Evolutionary conservation across 2,113 vertebrate genomes (phyloP), one percentile per base, ranked within the genome.

Genomic region (Percopsis transmontana): DNA sequence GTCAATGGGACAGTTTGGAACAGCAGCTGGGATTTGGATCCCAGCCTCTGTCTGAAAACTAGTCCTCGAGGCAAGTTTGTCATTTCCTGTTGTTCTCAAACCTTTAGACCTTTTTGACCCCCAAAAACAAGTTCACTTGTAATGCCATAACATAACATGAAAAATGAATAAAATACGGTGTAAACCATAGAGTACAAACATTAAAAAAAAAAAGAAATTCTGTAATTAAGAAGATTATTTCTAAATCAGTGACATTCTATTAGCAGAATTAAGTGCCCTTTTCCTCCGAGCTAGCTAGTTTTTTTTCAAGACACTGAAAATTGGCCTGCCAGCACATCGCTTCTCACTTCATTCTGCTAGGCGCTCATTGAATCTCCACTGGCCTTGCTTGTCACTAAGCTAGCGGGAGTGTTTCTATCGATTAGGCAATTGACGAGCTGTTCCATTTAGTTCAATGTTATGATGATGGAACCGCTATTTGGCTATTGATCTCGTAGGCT

Each of bases 401-500:
- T 58, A 19, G 21, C 58, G 42, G 39, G 10, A 67, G 63, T 12
- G 61, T 12, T 20, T 5, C 0, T 47, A 76, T 71, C n/a, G 69
- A 83, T 80, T 63, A 4, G 20, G 50, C 16, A 56, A 77, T 75
- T 51, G 79, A 85, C 60, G 2, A 53, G 24, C 0, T 40, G 79
- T 71, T 72, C 27, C 62, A 50, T 66, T 58, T 23, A 45, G 54
- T 48, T 64, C 62, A 53, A 1, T 2, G 66, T 57, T 66, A 51
- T 62, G 64, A 58, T 58, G 74, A 80, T 65, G 52, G 76, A 81
- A 66, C n/a, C 3, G 19, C 60, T 5, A 6, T 73, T 73, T 68
- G 63, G 70, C 53, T 74, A 61, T 62, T 12, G 63, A 81, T 21
- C 65, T 21, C 54, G 61, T 63, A 61, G 24, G 67, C 51, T 52